Conservation (phyloP, 1,140 invertebrate species). For the Melitaea cinxia region DNA sequence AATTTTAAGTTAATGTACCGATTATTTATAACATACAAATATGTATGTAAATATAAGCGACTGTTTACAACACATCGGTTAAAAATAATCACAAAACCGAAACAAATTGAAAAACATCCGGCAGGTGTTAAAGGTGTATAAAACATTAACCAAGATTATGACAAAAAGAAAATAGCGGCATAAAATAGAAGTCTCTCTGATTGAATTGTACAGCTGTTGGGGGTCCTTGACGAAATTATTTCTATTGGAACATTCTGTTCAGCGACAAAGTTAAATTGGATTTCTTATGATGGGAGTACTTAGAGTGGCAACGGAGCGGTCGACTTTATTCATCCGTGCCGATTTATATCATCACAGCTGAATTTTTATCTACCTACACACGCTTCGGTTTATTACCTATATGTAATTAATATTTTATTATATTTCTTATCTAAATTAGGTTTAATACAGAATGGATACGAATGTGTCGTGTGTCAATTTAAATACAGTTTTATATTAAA, state of each 20-base stretch:
- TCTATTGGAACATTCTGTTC: constrained; percentile 78
- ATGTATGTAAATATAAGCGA: too few species aligned
- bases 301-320: constrained; percentile 55
- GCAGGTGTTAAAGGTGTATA: not conserved
- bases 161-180: constrained; percentile 44
- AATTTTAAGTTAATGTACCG: too few species aligned
- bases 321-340: constrained; percentile 57
- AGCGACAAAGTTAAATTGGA: constrained; percentile 77
- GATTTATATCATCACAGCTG: constrained; percentile 68
- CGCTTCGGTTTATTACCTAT: not conserved
- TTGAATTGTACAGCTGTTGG: constrained; percentile 74
- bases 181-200: constrained; percentile 58
- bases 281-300: constrained; percentile 74
- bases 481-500: too few species aligned
- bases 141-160: constrained; percentile 3
- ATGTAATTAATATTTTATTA: not conserved
- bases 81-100: not conserved
- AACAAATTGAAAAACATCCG: not conserved
- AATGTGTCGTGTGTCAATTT: too few species aligned
- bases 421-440: not conserved
- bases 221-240: constrained; percentile 75
- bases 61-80: too few species aligned
- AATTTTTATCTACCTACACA: constrained; percentile 26
- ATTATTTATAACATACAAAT: too few species aligned
- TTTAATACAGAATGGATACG: too few species aligned